Evolutionary conservation across 2,113 vertebrate species (phyloP).

Genomic region (Synchiropus splendidus): DNA sequence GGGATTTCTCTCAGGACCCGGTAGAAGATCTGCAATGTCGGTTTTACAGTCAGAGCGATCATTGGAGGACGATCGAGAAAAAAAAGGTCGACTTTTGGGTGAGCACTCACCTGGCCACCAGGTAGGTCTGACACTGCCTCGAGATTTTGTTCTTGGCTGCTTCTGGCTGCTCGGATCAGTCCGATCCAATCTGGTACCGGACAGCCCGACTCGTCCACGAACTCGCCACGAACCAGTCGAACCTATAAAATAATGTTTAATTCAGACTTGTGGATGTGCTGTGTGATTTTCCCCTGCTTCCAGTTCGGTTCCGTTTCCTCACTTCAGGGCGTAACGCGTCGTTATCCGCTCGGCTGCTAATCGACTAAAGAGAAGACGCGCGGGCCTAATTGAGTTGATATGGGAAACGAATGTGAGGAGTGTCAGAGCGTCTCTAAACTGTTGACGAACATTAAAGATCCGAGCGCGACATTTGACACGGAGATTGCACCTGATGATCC

Average conservation of each 20-base stretch:
- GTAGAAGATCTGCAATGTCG: conserved; percentile 80
- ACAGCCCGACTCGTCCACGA: conserved; percentile 87
- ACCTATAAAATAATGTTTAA: conserved; percentile 60
- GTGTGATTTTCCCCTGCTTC: neutral
- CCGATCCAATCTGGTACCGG: conserved; percentile 90
- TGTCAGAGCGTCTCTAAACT: conserved; percentile 85
- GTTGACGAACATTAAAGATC: conserved; percentile 84
- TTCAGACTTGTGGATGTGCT: neutral
- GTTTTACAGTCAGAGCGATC: neutral
- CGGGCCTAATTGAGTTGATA: conserved; percentile 76
- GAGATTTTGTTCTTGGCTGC: conserved; percentile 88
- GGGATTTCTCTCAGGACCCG: conserved; percentile 83
- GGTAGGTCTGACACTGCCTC: conserved; percentile 91
- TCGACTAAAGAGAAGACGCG: conserved; percentile 53
- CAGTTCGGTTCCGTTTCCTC: neutral
- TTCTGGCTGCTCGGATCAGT: conserved; percentile 88
- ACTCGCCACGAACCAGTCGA: conserved; percentile 83
- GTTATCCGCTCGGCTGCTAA: conserved; percentile 65
- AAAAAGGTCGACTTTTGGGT: neutral
- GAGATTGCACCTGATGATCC: conserved; percentile 69
- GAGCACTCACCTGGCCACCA: conserved; percentile 84
- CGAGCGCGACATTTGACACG: conserved; percentile 76
- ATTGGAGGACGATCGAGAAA: neutral
- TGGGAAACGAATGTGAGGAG: conserved; percentile 85
- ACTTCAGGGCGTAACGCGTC: conserved; percentile 34